These are phyloP conservation scores for Lepidochitona cinerea DNA, from an alignment of 2,888 invertebrate species.

Conservation along the genomic window DNA sequence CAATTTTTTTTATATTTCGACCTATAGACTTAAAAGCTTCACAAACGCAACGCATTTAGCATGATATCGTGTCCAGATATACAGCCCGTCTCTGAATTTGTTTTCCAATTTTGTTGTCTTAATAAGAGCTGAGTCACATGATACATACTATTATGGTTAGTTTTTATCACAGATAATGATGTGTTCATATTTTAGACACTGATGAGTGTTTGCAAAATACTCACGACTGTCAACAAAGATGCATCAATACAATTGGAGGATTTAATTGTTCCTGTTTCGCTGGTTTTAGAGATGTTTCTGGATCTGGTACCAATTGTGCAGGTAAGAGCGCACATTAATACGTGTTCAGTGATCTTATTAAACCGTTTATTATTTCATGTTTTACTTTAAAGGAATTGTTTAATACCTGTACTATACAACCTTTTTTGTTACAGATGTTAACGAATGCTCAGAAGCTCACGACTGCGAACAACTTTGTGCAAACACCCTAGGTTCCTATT, in stretches of 20 bases:
- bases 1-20: too few species aligned
- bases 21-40: too few species aligned
- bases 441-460: background rate
- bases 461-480: background rate
- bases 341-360: too few species aligned
- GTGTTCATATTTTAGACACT: background rate
- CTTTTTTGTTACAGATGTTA: background rate
- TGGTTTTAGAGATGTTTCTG: background rate
- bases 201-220: background rate
- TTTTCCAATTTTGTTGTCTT: too few species aligned
- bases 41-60: too few species aligned
- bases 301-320: too few species aligned
- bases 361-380: background rate
- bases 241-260: background rate
- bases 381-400: background rate
- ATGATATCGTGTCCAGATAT: too few species aligned
- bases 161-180: too few species aligned
- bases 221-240: background rate
- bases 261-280: conserved; percentile 1
- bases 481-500: background rate
- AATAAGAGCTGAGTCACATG: too few species aligned
- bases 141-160: too few species aligned
- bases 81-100: too few species aligned
- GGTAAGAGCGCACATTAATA: too few species aligned
- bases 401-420: background rate